Conservation (phyloP, 2,888 invertebrate species). For the Aphodius sticticus region DNA sequence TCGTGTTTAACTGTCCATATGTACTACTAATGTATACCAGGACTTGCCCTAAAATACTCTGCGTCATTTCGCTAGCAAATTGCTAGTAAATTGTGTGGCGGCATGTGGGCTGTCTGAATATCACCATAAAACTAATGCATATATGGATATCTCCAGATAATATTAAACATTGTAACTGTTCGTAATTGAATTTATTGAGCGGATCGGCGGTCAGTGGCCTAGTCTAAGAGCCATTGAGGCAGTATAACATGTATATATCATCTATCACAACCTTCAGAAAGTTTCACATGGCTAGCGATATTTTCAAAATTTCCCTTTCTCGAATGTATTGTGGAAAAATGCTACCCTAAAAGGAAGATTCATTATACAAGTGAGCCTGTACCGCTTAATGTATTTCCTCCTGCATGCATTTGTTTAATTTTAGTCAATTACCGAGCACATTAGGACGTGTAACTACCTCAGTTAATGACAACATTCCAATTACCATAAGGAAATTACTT, state of each 20-base stretch:
- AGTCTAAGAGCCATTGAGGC: background rate
- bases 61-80: background rate
- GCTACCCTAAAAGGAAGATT: background rate
- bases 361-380: background rate
- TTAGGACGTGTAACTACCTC: background rate
- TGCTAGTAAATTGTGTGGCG: background rate
- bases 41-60: background rate
- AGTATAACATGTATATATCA: background rate
- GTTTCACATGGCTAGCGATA: background rate
- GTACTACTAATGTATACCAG: background rate
- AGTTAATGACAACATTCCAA: constrained; percentile 4
- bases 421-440: background rate
- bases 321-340: background rate
- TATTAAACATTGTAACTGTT: background rate
- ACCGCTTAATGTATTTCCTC: background rate
- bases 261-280: background rate
- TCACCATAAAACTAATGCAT: background rate
- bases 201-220: background rate
- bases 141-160: background rate
- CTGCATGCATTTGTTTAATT: background rate
- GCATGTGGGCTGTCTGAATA: constrained; percentile 4
- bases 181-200: background rate
- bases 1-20: background rate
- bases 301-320: background rate
- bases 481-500: constrained; percentile 4